Conservation (phyloP, 2,888 invertebrate genomes). For the Drosophila borborema region DNA sequence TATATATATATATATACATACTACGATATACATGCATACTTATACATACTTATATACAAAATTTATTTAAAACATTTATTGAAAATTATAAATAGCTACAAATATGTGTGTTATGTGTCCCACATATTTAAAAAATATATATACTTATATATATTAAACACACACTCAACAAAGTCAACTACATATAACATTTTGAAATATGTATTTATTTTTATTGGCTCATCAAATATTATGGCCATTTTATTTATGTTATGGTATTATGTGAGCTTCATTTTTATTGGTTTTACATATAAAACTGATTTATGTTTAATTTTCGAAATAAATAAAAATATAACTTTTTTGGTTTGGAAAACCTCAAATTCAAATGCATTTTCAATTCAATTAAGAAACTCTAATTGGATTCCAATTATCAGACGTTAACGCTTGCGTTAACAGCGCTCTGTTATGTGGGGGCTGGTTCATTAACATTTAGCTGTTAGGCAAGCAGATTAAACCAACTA, state of each 20-base stretch:
- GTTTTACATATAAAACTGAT: slow-evolving; percentile 55
- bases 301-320: slow-evolving; percentile 60
- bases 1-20: slow-evolving; percentile 45
- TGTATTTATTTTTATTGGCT: slow-evolving; percentile 56
- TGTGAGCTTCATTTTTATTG: slow-evolving; percentile 56
- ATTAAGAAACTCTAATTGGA: not conserved
- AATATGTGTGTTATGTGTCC: slow-evolving; percentile 58
- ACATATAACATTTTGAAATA: slow-evolving; percentile 59
- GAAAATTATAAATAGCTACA: slow-evolving; percentile 49
- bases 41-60: slow-evolving; percentile 64
- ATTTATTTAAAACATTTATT: slow-evolving; percentile 59
- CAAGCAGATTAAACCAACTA: not conserved
- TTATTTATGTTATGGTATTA: slow-evolving; percentile 43
- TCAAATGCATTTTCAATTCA: not conserved
- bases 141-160: slow-evolving; percentile 20
- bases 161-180: slow-evolving; percentile 33
- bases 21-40: slow-evolving; percentile 58
- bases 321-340: slow-evolving; percentile 65
- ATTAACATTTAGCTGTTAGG: slow-evolving; percentile 10
- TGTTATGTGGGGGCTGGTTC: not conserved
- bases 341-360: slow-evolving; percentile 72
- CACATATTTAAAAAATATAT: slow-evolving; percentile 37
- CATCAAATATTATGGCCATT: slow-evolving; percentile 49
- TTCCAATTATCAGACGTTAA: not conserved
- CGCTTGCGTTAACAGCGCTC: not conserved